Conservation (phyloP, 2,888 invertebrate genomes). For the Lutraria lutraria region DNA sequence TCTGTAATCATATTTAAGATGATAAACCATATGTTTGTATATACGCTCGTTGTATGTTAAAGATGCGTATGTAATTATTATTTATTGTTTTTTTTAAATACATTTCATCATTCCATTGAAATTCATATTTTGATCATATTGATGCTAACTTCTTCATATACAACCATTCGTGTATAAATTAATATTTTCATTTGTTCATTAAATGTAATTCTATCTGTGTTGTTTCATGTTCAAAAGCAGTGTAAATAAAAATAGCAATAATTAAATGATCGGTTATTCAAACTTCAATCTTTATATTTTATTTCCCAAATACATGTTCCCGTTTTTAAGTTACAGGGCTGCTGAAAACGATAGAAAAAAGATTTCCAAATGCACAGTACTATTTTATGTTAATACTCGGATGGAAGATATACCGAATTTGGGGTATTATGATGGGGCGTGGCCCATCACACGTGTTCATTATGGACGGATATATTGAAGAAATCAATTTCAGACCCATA, state of each 20-base stretch:
- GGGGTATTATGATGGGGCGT: background rate
- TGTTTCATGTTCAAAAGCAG: background rate
- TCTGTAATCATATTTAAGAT: background rate
- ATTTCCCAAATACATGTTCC: too few species aligned
- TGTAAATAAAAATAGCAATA: slow-evolving; percentile 18
- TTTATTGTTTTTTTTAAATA: slow-evolving; percentile 8
- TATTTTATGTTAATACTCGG: too few species aligned
- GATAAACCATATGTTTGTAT: background rate
- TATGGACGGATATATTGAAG: background rate
- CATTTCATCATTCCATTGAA: slow-evolving; percentile 12
- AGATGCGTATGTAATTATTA: slow-evolving; percentile 5
- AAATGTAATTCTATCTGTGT: background rate
- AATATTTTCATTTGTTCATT: background rate
- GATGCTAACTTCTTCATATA: background rate
- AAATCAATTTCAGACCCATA: background rate
- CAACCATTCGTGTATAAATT: background rate
- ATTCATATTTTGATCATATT: slow-evolving; percentile 2
- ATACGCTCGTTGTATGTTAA: background rate
- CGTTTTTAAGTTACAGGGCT: too few species aligned
- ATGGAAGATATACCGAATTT: background rate
- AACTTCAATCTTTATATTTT: too few species aligned
- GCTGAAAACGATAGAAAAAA: too few species aligned
- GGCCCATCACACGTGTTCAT: background rate
- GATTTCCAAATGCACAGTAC: too few species aligned
- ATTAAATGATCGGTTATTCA: background rate